Base-by-base conservation (phyloP, 2,888 invertebrate genomes). In the Plemyria rubiginata region DNA sequence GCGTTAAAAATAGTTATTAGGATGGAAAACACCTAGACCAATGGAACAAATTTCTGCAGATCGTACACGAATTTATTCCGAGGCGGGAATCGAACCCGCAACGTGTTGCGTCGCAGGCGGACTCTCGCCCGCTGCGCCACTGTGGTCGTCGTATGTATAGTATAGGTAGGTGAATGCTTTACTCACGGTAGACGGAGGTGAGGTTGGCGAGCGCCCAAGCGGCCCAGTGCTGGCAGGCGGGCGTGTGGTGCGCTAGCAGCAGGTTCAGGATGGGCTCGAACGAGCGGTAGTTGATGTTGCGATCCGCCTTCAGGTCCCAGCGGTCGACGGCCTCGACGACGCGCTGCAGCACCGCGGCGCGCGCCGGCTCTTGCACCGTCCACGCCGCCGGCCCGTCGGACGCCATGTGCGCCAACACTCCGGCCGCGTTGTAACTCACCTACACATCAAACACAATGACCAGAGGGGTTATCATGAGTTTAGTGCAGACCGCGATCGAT, bases 201-300 rank as follows among this genome's bases (percentile, higher is more conserved):
- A 99, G 94, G 91, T 99, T 99, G 53, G 99, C 98, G 64, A 99
- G 93, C 0, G 99, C 99, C 99, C 99, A 99, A 7, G 97, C 96
- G 2, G 99, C 98, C 99, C 99, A 99, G 84, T 98, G 96, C 84
- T 98, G 98, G 85, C 98, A 98, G 83, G 97, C 96, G 0, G 97
- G 97, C 0, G 98, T 98, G 81, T 98, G 97, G 74, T 96, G 95
- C 58, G 96, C 95, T 66, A 95, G 94, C 50, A 98, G 94, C 66
- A 99, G 92, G 68, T 96, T 94, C 28, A 99, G 93, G 66, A 99
- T 98, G 0, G 99, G 99, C 81, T 98, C 96, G 91, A 99, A 99
- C 36, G 90, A 89, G 60, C 98, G 95, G 88, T 99, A 99, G 92
- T 99, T 99, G 71, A 99, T 99, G 85, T 98, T 99, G 48, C 99